phyloP scores from a whole-genome alignment of 1,140 invertebrate species.

The Aphaenogaster floridana region DNA sequence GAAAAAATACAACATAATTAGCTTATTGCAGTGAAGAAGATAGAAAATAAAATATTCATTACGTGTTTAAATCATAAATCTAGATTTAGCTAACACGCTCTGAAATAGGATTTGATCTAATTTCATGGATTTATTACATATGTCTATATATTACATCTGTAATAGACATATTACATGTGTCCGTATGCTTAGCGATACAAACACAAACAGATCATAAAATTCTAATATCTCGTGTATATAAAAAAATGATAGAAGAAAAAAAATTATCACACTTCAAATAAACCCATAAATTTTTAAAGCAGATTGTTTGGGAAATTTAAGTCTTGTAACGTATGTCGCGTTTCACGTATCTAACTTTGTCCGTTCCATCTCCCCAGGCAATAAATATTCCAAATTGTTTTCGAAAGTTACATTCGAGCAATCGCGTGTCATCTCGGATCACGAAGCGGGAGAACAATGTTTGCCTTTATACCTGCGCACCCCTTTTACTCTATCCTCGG shows the following conservation, averaged over 20 bases:
- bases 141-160: not conserved
- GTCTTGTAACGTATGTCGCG: conserved; percentile 30
- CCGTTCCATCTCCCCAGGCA: conserved; percentile 23
- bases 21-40: not conserved
- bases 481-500: conserved; percentile 14
- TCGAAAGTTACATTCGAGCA: conserved; percentile 35
- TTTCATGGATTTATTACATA: not conserved
- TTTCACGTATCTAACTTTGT: conserved; percentile 47
- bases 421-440: conserved; percentile 49
- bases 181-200: not conserved
- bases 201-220: not conserved
- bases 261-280: not conserved
- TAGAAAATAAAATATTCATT: not conserved
- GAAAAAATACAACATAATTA: not conserved
- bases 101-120: not conserved
- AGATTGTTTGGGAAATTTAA: not conserved
- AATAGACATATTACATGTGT: not conserved
- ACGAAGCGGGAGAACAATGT: conserved; percentile 14
- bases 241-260: not conserved
- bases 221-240: not conserved
- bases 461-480: conserved; percentile 59
- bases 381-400: conserved; percentile 59
- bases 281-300: not conserved
- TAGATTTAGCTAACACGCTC: not conserved
- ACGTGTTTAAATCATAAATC: not conserved